phyloP scores from a whole-genome alignment of 2,113 vertebrate species.

The Tenebrosternarchus preto region DNA sequence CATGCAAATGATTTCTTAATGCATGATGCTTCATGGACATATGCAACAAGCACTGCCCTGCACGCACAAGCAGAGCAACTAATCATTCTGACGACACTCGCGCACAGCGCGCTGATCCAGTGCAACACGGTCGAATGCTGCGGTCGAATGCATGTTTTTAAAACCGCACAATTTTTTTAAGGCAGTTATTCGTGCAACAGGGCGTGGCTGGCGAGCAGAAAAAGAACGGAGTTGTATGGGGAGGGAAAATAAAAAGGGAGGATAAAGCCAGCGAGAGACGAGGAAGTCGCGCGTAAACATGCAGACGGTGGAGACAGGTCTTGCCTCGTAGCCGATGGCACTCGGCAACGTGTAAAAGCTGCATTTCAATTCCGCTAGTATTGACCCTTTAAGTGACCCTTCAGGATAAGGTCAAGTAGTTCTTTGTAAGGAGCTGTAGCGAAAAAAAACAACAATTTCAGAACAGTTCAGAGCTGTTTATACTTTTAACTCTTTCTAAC shows the following conservation, averaged over 20 bases:
- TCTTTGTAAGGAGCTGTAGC: slow-evolving; percentile 53
- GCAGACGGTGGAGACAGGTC: slow-evolving; percentile 28
- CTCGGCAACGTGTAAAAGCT: slow-evolving; percentile 52
- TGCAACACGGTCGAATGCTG: slow-evolving; percentile 7
- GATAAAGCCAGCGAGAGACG: not conserved
- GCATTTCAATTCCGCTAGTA: slow-evolving; percentile 53
- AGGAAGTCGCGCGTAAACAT: slow-evolving; percentile 30
- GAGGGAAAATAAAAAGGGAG: too few species aligned
- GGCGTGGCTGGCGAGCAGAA: not conserved
- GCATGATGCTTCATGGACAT: slow-evolving; percentile 22
- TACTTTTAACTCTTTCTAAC: slow-evolving; percentile 20
- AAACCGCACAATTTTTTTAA: slow-evolving; percentile 50
- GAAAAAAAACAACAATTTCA: slow-evolving; percentile 41
- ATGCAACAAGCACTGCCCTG: slow-evolving; percentile 34
- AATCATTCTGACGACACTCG: slow-evolving; percentile 55
- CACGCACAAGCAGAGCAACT: slow-evolving; percentile 41
- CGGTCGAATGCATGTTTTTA: slow-evolving; percentile 60
- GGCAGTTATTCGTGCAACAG: slow-evolving; percentile 4
- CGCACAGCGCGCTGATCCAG: slow-evolving; percentile 33
- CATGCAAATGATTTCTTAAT: not conserved
- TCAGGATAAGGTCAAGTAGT: slow-evolving; percentile 62
- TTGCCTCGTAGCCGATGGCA: slow-evolving; percentile 56
- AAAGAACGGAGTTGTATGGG: not conserved
- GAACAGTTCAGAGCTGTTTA: slow-evolving; percentile 47
- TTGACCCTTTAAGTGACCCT: slow-evolving; percentile 46